Conservation (phyloP, 2,797 vertebrate species). For the Avahi laniger region DNA sequence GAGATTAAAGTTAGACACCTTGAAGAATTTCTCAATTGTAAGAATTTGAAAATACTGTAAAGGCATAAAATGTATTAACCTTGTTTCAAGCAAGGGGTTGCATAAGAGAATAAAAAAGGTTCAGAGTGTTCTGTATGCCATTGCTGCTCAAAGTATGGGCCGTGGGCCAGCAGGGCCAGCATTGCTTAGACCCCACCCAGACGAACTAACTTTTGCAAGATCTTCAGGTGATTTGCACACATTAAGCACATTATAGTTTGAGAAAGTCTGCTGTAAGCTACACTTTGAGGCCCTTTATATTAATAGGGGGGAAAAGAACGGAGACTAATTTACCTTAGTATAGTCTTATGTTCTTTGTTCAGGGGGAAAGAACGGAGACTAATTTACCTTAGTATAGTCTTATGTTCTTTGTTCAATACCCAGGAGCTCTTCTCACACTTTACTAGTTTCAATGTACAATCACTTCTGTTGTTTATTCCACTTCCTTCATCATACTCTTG, state of each 20-base stretch:
- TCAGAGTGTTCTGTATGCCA: neutral
- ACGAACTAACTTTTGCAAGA: neutral
- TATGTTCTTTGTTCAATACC: neutral
- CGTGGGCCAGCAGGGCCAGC: neutral
- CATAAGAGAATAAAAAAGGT: neutral
- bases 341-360: neutral
- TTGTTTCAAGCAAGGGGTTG: neutral
- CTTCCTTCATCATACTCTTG: neutral
- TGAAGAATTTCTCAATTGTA: neutral
- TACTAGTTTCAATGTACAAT: neutral
- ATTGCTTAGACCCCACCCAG: neutral
- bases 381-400: neutral
- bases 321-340: neutral
- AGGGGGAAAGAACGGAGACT: accelerated
- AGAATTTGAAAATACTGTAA: neutral
- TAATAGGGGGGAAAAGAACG: accelerated
- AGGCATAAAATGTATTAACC: neutral
- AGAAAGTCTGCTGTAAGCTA: neutral
- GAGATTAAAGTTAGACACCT: neutral
- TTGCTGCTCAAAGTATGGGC: neutral
- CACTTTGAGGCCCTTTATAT: neutral
- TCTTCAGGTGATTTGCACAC: neutral
- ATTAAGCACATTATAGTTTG: neutral
- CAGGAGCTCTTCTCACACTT: neutral
- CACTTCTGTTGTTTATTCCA: neutral